Base-by-base conservation (phyloP, 1,140 invertebrate species). In the Ptiloglossa arizonensis region DNA sequence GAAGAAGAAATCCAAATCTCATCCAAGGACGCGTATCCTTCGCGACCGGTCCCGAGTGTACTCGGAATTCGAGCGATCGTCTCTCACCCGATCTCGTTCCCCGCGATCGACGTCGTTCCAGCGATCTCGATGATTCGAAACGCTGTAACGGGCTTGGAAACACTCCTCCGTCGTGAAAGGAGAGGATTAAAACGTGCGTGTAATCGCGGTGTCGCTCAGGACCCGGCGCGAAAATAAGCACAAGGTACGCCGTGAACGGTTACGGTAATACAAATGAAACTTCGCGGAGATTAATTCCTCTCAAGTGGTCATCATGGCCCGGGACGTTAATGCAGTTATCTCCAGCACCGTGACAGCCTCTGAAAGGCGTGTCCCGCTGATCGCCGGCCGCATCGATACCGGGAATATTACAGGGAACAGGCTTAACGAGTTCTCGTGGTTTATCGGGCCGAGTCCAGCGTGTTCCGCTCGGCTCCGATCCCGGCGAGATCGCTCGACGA, bases 301-400 rank as follows among this genome's bases (percentile, higher is more conserved):
- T 59, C 59, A 17, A 79, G 29, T 62, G 81, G 69, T 79, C 69
- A 83, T 83, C 64, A 44, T 13, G 48, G 59, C 59, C 50, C 50
- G 67, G 29, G 67, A 52, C 78, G 56, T 85, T 83, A 83, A 83
- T 62, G 83, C 71, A 77, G 82, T 76, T 83, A 83, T 84, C 82
- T 84, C 79, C n/a, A 15, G 29, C 15, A 57, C 41, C 67, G 50
- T 72, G 82, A 83, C 82, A 79, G 77, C 50, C 50, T 67, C 68
- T 66, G 83, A 84, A 85, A 85, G 82, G 78, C 68, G 78, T 41
- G 68, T 66, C 67, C 69, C 57, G 38, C 38, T 64, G 22, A 29
- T 60, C 29, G 68, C 67, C 52, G 44, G 66, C 22, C 24, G 66
- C 46, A 32, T 77, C 52, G 59, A 76, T 81, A 62, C 59, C 38